These are phyloP conservation scores for Melanerpes aurifrons DNA, from an alignment of 2,113 vertebrate genomes.

Conservation along the genomic window DNA sequence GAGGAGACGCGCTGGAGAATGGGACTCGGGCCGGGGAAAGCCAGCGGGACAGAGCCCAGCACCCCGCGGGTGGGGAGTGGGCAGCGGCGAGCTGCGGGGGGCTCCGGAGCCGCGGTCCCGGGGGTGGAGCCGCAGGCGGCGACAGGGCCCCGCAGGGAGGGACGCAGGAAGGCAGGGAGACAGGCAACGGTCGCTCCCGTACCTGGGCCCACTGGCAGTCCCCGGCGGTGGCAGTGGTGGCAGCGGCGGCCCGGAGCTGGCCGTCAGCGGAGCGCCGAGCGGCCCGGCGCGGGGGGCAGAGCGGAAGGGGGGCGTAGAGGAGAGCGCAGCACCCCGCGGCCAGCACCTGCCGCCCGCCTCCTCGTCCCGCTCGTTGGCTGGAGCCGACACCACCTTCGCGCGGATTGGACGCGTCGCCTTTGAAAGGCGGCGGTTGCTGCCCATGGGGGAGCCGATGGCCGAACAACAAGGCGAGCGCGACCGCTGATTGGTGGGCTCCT, in stretches of 20 bases:
- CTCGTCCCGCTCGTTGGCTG: slow-evolving; percentile 29
- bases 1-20: neutral
- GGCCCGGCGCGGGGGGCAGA: neutral
- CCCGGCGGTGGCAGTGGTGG: neutral
- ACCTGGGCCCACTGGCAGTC: neutral
- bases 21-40: neutral
- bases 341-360: slow-evolving; percentile 46
- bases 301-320: neutral
- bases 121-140: neutral
- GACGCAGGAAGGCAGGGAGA: too few relatives aligned
- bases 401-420: neutral
- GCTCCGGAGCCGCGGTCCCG: neutral
- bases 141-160: neutral
- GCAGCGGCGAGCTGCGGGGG: neutral
- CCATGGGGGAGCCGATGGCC: neutral
- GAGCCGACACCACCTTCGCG: neutral
- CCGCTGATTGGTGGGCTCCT: neutral
- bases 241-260: neutral
- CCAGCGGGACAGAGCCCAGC: neutral
- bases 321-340: neutral
- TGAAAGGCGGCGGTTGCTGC: slow-evolving; percentile 21
- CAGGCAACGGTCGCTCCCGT: neutral
- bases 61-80: neutral
- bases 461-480: slow-evolving; percentile 33
- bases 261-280: neutral